Conservation (phyloP, 1,140 invertebrate species). For the Liolophura sinensis region DNA sequence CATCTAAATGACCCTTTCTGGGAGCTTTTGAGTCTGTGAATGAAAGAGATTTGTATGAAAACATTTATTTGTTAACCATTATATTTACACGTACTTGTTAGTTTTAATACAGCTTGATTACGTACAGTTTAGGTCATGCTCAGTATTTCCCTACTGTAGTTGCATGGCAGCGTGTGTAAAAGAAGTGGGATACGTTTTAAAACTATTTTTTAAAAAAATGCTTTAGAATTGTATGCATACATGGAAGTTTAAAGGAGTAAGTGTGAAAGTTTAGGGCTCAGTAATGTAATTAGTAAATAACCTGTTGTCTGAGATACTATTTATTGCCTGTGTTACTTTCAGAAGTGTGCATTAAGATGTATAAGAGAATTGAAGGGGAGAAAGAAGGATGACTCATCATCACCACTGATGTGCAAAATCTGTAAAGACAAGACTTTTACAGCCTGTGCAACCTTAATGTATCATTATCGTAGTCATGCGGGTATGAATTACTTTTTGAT, state of each 20-base stretch:
- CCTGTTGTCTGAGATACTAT: neutral
- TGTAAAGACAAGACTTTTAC: constrained; percentile 70
- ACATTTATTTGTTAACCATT: too few species aligned
- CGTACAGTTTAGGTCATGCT: too few species aligned
- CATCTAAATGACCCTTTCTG: too few species aligned
- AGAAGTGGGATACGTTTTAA: neutral
- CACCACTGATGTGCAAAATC: constrained; percentile 66
- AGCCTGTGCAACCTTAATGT: constrained; percentile 68
- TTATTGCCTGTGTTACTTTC: constrained; percentile 7
- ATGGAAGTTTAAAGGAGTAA: neutral
- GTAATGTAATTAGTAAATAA: neutral
- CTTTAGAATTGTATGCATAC: constrained; percentile 1
- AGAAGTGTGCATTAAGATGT: constrained; percentile 56
- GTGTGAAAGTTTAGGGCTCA: neutral
- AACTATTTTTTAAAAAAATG: neutral
- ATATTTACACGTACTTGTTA: too few species aligned
- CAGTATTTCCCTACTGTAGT: too few species aligned
- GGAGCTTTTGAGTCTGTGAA: too few species aligned
- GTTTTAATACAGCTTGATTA: too few species aligned
- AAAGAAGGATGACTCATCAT: constrained; percentile 50
- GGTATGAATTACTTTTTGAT: constrained; percentile 50
- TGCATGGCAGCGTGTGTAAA: too few species aligned
- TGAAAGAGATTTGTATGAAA: too few species aligned
- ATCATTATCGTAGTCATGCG: constrained; percentile 71
- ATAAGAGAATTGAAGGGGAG: constrained; percentile 52